A percentile compares a stretch with the other conserved stretches of the same genome.
These are phyloP conservation scores for Chymomyza fuscimana DNA, from an alignment of 2,888 invertebrate species.

Conservation along the genomic window DNA sequence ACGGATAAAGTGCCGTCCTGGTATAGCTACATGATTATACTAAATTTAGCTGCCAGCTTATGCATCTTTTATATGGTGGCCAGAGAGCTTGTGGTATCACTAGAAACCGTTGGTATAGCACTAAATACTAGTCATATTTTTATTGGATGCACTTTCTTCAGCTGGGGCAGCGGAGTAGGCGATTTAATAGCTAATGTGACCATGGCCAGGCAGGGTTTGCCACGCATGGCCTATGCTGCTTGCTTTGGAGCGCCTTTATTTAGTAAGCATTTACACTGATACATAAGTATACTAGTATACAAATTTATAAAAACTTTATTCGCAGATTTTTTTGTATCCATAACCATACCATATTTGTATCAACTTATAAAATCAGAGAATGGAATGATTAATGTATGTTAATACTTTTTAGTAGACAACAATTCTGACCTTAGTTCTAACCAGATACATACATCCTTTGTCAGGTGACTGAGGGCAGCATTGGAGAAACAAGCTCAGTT, in stretches of 20 bases:
- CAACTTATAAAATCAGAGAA: conserved; percentile 12
- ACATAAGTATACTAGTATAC: no score
- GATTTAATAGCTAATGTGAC: conserved; percentile 82
- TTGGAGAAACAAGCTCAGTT: conserved; percentile 60
- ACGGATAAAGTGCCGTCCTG: conserved; percentile 29
- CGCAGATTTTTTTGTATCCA: neutral
- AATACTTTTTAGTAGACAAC: neutral
- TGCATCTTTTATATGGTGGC: conserved; percentile 83
- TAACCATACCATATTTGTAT: conserved; percentile 31
- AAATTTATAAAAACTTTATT: neutral
- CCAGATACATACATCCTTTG: neutral
- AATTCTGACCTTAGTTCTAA: conserved; percentile 1
- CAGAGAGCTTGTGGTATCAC: conserved; percentile 82
- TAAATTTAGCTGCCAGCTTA: conserved; percentile 75
- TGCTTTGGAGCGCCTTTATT: conserved; percentile 86
- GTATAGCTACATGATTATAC: conserved; percentile 23
- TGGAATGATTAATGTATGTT: neutral
- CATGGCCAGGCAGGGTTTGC: conserved; percentile 83
- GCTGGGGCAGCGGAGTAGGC: conserved; percentile 84
- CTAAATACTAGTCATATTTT: conserved; percentile 82
- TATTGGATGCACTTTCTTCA: conserved; percentile 83
- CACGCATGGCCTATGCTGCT: conserved; percentile 85
- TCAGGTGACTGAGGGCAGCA: conserved; percentile 50
- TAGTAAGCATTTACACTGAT: conserved; percentile 77
- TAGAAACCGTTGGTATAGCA: conserved; percentile 82